phyloP scores from a whole-genome alignment of 1,140 invertebrate genomes.

The Zaprionus nigranus region DNA sequence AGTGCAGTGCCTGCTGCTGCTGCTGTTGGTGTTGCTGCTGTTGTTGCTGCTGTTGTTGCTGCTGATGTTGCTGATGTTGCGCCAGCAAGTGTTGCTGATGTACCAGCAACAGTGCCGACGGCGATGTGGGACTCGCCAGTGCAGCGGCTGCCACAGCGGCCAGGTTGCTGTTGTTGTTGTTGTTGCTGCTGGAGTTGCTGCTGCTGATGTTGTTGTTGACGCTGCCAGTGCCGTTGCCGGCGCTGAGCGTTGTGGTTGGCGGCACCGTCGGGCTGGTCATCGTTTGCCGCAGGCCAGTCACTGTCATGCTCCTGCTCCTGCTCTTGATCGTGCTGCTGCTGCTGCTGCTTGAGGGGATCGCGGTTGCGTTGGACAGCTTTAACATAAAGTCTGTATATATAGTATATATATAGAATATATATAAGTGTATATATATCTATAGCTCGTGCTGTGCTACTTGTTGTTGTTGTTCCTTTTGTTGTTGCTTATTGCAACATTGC shows the following conservation, averaged over 20 bases:
- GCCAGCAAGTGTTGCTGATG: slow-evolving; percentile 85
- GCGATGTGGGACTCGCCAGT: slow-evolving; percentile 78
- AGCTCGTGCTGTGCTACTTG: background rate
- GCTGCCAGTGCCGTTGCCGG: background rate
- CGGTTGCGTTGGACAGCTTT: slow-evolving; percentile 57
- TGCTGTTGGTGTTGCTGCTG: slow-evolving; percentile 65
- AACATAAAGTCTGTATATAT: slow-evolving; percentile 67
- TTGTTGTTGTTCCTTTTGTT: slow-evolving; percentile 24
- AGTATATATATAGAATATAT: background rate
- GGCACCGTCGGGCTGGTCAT: slow-evolving; percentile 85
- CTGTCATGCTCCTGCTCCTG: slow-evolving; percentile 79
- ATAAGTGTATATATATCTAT: no score
- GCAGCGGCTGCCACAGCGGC: slow-evolving; percentile 30
- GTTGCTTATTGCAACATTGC: slow-evolving; percentile 51
- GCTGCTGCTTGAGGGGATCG: slow-evolving; percentile 43
- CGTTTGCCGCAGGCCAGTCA: slow-evolving; percentile 83
- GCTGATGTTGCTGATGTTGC: slow-evolving; percentile 71
- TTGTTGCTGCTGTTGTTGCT: slow-evolving; percentile 77
- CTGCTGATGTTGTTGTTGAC: slow-evolving; percentile 45
- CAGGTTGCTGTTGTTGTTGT: slow-evolving; percentile 48
- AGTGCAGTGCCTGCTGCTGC: slow-evolving; percentile 66
- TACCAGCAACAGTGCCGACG: slow-evolving; percentile 86
- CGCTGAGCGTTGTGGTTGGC: slow-evolving; percentile 63
- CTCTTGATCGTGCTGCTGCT: slow-evolving; percentile 19
- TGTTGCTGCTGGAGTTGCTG: slow-evolving; percentile 52